Evolutionary conservation across 2,888 invertebrate species (phyloP), one percentile per base, ranked within the genome.

Genomic region (Heliothis peltigera): DNA sequence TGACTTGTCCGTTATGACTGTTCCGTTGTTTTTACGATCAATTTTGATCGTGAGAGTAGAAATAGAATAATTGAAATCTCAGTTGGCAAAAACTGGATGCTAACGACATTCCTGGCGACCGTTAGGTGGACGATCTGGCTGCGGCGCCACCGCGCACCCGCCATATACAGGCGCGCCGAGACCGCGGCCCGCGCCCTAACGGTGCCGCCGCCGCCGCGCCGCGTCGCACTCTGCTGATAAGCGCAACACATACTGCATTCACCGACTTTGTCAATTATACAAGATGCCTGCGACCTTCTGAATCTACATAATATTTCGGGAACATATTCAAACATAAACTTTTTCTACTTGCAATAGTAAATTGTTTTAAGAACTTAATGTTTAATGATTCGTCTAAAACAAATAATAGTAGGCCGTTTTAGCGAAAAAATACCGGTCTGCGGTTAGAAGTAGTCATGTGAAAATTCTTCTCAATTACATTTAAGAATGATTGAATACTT

Each of bases 31-130:
- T 89, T 87, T 88, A 87, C 83, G 84, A 86, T 81, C 72, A 78
- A 79, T 83, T 76, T 79, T 79, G 85, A 84, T 85, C 83, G 81
- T 84, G 81, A 87, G 84, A 87, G 84, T 84, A 79, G 80, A 87
- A 82, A 85, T 86, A 84, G 85, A 85, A 85, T 89, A 87, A 89
- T 89, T 88, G 85, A 87, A 87, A 87, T 88, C 77, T 81, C 82
- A 77, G 82, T 83, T 87, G 73, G 86, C 89, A 89, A 92, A 92
- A 91, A 91, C 89, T 89, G 85, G 91, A 89, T 84, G 83, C 84
- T 88, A 88, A 88, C 91, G 86, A 89, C 92, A 93, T 93, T 93
- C 92, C 91, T 89, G 88, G 83, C 82, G 86, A 92, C 92, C 92
- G 92, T 93, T 93, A 92, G 86, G 84, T 90, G 88, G 91, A 89